Percentiles rank a stretch among this genome's conserved stretches.
These are phyloP conservation scores for Cepaea hortensis DNA, from an alignment of 2,888 invertebrate species.

Conservation along the genomic window DNA sequence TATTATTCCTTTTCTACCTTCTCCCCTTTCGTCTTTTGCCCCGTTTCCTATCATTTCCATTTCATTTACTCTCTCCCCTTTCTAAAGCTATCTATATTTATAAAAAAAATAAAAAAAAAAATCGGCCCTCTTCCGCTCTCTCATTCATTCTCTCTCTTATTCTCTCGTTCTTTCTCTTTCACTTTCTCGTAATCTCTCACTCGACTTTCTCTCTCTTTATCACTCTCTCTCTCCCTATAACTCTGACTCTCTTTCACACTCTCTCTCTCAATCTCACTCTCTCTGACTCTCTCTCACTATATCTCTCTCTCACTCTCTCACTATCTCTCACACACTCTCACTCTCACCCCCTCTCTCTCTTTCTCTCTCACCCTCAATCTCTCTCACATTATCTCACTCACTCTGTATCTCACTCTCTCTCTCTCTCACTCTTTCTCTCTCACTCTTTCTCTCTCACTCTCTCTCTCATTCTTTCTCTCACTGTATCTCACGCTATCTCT, in stretches of 20 bases:
- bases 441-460: too few relatives aligned
- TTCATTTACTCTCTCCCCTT: too few relatives aligned
- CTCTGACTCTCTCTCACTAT: background rate
- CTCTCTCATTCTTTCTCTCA: too few relatives aligned
- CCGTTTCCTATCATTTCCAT: too few relatives aligned
- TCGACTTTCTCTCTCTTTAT: background rate
- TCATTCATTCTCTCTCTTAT: background rate
- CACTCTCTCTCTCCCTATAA: background rate
- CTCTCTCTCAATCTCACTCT: background rate
- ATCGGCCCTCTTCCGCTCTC: background rate
- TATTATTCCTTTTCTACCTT: too few relatives aligned
- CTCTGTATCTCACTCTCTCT: too few relatives aligned
- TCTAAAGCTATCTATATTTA: too few relatives aligned
- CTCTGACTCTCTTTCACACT: background rate
- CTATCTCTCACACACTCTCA: background rate
- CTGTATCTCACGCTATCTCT: too few relatives aligned
- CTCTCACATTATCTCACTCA: too few relatives aligned
- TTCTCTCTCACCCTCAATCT: background rate
- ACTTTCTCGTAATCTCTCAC: background rate
- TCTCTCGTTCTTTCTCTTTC: background rate
- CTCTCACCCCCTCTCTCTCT: background rate
- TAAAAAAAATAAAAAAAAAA: too few relatives aligned
- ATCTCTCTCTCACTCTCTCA: background rate
- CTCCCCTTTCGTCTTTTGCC: too few relatives aligned
- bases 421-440: background rate